Base-by-base conservation (phyloP, 2,888 invertebrate genomes). In the Drosophila koepferae region DNA sequence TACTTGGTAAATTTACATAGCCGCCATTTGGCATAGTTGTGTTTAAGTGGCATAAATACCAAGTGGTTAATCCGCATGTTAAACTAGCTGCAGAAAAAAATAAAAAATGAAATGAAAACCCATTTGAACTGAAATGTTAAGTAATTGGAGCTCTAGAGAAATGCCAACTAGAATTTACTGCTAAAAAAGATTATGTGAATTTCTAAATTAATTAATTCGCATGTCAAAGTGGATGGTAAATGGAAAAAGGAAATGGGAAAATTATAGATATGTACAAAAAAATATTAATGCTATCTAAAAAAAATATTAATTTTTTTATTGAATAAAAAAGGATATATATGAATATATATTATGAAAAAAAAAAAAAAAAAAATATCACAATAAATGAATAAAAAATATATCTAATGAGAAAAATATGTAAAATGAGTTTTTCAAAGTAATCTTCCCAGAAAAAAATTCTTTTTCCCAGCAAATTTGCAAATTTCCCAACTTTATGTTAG, bases 1-100 rank as follows among this genome's bases (percentile, higher is more conserved):
- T 23, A 51, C 46, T 67, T 48, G 74, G 67, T 49, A 61, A 67
- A 76, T 68, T 74, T 79, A 41, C 79, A 74, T 61, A 58, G 73
- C 36, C 28, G 18, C 41, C 74, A 61, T 62, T 76, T 55, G 51
- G 38, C 46, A 44, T 55, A 48, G 43, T 70, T 60, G 38, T 46
- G 36, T 23, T 41, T 55, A 55, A 55, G 41, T 55, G 55, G 55
- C 55, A 55, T 31, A 55, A 55, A 55, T 55, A 41, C n/a, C 55
- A 41, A 55, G 41, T 38, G 55, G 28, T 31, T 55, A 41, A 55
- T 55, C 28, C 55, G 40, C 55, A 41, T 55, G 55, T 41, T 55
- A 55, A 55, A 14, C 55, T 4, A 41, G 23, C 53, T 20, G 49
- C 18, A 12, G 31, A 5, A 2, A 12, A 28, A 28, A 28, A 23